phyloP scores from a whole-genome alignment of 1,140 invertebrate species.

The Zaprionus ornatus region DNA sequence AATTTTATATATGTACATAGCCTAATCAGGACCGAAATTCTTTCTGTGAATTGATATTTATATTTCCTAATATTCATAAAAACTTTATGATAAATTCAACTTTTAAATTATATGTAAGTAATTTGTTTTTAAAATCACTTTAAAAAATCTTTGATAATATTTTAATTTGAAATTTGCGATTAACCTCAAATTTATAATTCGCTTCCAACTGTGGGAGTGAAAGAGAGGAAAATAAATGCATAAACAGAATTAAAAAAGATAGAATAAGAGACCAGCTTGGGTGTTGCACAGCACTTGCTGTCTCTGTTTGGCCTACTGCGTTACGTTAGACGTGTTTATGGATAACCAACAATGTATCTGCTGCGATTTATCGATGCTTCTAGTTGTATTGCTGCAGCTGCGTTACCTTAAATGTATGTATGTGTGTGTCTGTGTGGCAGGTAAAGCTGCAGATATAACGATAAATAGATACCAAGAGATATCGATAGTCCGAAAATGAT shows the following conservation, averaged over 20 bases:
- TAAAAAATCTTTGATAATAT: too few species aligned
- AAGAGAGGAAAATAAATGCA: not conserved
- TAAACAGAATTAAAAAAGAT: not conserved
- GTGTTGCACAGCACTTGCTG: not conserved
- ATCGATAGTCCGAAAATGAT: slow-evolving; percentile 8
- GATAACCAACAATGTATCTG: too few species aligned
- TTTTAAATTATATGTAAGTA: too few species aligned
- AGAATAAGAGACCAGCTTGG: not conserved
- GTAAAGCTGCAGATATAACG: not conserved
- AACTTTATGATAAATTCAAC: too few species aligned
- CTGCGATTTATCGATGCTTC: too few species aligned
- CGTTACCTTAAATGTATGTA: slow-evolving; percentile 12
- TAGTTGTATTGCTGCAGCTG: not conserved
- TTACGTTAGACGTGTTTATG: slow-evolving; percentile 10
- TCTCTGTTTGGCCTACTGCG: not conserved
- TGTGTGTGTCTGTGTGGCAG: not conserved
- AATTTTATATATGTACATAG: too few species aligned
- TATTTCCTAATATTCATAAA: too few species aligned
- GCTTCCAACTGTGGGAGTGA: not conserved
- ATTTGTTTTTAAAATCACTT: too few species aligned
- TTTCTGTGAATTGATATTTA: too few species aligned
- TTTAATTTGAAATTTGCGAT: not conserved
- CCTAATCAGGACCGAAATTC: too few species aligned
- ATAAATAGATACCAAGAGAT: not conserved
- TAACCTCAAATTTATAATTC: not conserved